Evolutionary conservation across 2,113 vertebrate species (phyloP).

Genomic region (Anguilla japonica): DNA sequence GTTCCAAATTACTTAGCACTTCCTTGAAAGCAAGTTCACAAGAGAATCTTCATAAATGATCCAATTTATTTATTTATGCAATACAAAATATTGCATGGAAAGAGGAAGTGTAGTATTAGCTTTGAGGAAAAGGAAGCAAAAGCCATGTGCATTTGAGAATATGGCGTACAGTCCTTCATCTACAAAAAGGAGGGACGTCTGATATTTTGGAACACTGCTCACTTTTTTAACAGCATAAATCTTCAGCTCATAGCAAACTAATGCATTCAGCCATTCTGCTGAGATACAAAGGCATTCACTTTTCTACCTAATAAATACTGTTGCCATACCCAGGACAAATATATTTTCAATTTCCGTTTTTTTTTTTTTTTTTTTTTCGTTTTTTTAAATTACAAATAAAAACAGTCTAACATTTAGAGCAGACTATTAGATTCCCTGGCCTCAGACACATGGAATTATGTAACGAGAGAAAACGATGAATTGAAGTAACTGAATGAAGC

Average conservation of each 20-base stretch:
- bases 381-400: constrained; percentile 13
- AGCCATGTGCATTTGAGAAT: neutral
- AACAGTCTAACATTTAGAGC: neutral
- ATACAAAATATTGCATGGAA: neutral
- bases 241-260: neutral
- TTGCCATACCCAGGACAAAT: neutral
- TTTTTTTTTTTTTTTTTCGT: neutral
- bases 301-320: neutral
- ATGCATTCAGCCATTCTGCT: constrained; percentile 4
- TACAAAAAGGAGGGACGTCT: neutral
- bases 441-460: neutral
- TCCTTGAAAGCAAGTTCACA: constrained; percentile 34
- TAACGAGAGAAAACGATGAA: neutral
- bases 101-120: neutral
- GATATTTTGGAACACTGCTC: neutral
- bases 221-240: neutral
- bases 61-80: neutral
- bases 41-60: neutral
- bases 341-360: constrained; percentile 6
- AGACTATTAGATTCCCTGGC: neutral
- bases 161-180: neutral
- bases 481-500: constrained; percentile 3
- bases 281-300: neutral
- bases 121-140: neutral
- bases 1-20: constrained; percentile 52